A percentile compares a stretch with the other conserved stretches of the same genome.
Conservation (phyloP, 2,888 invertebrate genomes). For the Tanytarsus gracilentus region DNA sequence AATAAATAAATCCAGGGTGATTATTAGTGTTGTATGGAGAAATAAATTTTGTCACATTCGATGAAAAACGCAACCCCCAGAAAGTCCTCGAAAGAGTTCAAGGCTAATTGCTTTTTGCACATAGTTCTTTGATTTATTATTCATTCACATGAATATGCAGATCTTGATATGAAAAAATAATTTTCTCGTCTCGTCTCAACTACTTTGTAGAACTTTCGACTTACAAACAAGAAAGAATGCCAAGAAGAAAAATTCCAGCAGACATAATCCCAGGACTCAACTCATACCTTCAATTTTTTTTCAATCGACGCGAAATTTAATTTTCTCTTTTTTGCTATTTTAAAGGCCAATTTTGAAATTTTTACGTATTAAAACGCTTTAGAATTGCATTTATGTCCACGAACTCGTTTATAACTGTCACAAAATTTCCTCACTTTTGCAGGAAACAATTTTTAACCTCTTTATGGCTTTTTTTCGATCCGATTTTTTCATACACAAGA, state of each 20-base stretch:
- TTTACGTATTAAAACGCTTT: too few relatives aligned
- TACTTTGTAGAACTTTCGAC: too few relatives aligned
- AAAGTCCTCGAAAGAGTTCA: constrained; percentile 28
- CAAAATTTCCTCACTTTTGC: background rate
- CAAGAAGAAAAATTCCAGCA: constrained; percentile 13
- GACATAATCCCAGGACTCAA: constrained; percentile 5
- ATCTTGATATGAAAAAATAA: too few relatives aligned
- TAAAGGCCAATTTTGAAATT: constrained; percentile 14
- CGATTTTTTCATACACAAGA: constrained; percentile 23
- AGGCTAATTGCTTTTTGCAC: too few relatives aligned
- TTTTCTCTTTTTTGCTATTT: background rate
- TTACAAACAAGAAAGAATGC: background rate
- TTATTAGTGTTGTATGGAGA: too few relatives aligned
- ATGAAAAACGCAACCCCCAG: too few relatives aligned
- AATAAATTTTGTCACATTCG: too few relatives aligned
- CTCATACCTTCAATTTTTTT: background rate
- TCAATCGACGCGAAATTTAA: background rate
- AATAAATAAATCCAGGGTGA: constrained; percentile 10
- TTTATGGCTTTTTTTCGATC: constrained; percentile 7
- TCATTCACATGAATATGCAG: too few relatives aligned
- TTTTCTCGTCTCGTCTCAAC: too few relatives aligned
- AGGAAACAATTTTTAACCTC: background rate
- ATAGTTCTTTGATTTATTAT: too few relatives aligned
- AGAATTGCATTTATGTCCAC: too few relatives aligned
- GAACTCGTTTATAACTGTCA: too few relatives aligned